phyloP scores from a whole-genome alignment of 2,888 invertebrate species.

The Cartodere bifasciata region DNA sequence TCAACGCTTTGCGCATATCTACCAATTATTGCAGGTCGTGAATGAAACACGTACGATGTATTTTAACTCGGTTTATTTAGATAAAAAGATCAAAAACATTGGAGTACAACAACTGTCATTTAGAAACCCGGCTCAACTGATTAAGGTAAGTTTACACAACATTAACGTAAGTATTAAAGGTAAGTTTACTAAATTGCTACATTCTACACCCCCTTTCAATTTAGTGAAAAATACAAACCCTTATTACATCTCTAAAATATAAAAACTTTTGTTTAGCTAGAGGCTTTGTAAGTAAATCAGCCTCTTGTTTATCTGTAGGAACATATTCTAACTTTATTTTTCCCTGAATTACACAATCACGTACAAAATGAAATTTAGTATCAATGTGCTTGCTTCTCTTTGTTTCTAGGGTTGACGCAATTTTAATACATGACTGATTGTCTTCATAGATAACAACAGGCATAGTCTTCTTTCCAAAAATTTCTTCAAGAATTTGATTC shows the following conservation, averaged over 20 bases:
- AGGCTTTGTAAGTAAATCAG: conserved; percentile 10
- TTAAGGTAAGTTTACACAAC: too few species aligned
- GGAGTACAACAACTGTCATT: too few species aligned
- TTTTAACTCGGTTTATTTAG: too few species aligned
- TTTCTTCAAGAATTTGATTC: conserved; percentile 12
- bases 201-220: conserved; percentile 5
- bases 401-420: conserved; percentile 12
- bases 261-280: conserved; percentile 8
- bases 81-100: too few species aligned
- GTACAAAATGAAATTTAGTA: conserved; percentile 11
- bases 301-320: conserved; percentile 6
- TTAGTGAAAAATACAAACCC: conserved; percentile 1
- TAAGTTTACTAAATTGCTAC: too few species aligned
- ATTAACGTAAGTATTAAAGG: too few species aligned
- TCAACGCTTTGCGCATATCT: too few species aligned
- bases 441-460: conserved; percentile 13
- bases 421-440: conserved; percentile 12
- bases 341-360: conserved; percentile 7
- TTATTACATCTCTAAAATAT: conserved; percentile 7
- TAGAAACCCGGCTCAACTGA: too few species aligned
- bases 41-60: too few species aligned
- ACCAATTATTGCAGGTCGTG: too few species aligned
- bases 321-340: conserved; percentile 9
- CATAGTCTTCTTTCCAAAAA: conserved; percentile 9
- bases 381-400: conserved; percentile 15